Evolutionary conservation across 2,888 invertebrate species (phyloP), one percentile per base, ranked within the genome.

Genomic region (Perizoma flavofasciatum): DNA sequence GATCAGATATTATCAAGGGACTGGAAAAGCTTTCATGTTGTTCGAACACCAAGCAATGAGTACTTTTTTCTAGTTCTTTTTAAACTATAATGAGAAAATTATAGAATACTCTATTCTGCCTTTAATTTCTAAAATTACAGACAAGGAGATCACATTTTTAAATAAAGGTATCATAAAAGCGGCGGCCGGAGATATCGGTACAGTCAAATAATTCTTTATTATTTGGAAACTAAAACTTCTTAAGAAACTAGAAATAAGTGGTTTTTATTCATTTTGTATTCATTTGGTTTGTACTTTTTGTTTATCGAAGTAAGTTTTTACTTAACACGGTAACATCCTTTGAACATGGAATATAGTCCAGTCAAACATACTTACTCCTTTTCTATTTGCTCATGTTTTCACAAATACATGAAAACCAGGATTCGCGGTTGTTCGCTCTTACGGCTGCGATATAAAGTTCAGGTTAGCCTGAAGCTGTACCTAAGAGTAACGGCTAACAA

Each of bases 401-500:
- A 45, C 45, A 52, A 45, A 41, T 51, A 43, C 44, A 47, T 48
- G 37, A 50, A 55, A n/a, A 8, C 33, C 43, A 51, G 10, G 43
- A 32, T 48, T 11, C 33, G 5, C 5, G 5, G 9, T 5, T 37
- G 8, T 7, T 44, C 46, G 49, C 43, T 46, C 34, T 56, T 57
- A 53, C 8, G 8, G 8, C 47, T 10, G 22, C 4, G 54, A 34
- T 8, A 54, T 61, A 61, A 41, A 40, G 53, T 61, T 57, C 37
- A 46, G 45, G 10, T 49, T 45, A 32, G 55, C n/a, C n/a, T 53
- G 41, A 41, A 49, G 37, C 49, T 34, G 11, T 37, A 11, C 41
- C 41, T 45, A 49, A 6, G 34, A n/a, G 10, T 22, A 22, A 40
- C 34, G 44, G 35, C 11, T 57, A 72, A 75, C 73, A 78, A 73